Conservation (phyloP, 1,140 invertebrate species). For the Lordiphosa collinella region DNA sequence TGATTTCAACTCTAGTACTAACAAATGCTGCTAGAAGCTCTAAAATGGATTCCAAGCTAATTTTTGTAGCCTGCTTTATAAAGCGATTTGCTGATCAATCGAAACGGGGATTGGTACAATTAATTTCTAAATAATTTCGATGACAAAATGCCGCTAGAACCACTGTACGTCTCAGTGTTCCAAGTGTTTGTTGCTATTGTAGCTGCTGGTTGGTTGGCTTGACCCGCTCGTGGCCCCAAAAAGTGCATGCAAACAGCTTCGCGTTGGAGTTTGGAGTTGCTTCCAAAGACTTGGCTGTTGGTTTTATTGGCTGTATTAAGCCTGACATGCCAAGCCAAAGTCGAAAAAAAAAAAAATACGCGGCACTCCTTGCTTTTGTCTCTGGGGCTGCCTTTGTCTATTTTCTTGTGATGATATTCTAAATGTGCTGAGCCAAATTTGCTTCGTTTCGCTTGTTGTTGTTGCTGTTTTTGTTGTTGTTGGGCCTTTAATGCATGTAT, state of each 20-base stretch:
- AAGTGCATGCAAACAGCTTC: constrained; percentile 67
- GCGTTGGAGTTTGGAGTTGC: constrained; percentile 53
- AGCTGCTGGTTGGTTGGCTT: constrained; percentile 50
- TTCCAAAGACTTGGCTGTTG: constrained; percentile 48
- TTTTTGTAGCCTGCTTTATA: too few species aligned
- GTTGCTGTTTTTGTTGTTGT: constrained; percentile 24
- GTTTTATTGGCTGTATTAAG: constrained; percentile 76
- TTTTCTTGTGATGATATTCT: constrained; percentile 70
- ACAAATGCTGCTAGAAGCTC: too few species aligned
- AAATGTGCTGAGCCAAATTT: constrained; percentile 74
- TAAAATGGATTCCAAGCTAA: too few species aligned
- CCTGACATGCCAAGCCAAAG: constrained; percentile 67
- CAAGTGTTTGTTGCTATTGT: constrained; percentile 32
- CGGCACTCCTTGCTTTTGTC: constrained; percentile 68
- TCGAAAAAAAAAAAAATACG: constrained; percentile 35
- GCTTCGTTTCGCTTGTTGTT: constrained; percentile 60
- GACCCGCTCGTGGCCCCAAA: constrained; percentile 74
- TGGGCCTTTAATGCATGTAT: constrained; percentile 70
- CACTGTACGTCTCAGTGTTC: constrained; percentile 11
- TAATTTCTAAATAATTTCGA: background rate
- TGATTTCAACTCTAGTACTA: too few species aligned
- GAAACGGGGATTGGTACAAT: too few species aligned
- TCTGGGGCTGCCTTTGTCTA: constrained; percentile 45
- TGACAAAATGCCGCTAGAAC: background rate
- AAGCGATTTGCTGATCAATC: too few species aligned